Evolutionary conservation across 2,888 invertebrate species (phyloP).

Genomic region (Mythimna pallens): DNA sequence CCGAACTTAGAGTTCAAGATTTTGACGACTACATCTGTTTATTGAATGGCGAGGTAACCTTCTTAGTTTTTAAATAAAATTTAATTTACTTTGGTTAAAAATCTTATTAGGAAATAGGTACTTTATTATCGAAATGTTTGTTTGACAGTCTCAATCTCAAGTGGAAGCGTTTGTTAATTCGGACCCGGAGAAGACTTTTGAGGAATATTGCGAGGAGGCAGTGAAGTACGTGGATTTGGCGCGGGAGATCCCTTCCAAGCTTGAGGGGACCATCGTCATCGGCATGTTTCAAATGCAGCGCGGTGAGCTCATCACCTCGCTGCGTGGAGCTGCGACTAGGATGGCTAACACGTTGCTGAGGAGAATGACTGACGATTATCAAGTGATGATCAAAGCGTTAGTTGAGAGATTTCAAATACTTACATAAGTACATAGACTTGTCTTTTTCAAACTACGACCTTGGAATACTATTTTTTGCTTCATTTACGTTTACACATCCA

Average conservation of each 20-base stretch:
- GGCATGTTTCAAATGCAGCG: slow-evolving; percentile 97
- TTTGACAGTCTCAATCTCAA: slow-evolving; percentile 89
- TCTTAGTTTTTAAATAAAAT: not conserved
- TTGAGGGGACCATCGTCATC: slow-evolving; percentile 93
- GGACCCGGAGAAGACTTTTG: slow-evolving; percentile 91
- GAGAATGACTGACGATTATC: slow-evolving; percentile 95
- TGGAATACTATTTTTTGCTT: not conserved
- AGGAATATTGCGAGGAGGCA: slow-evolving; percentile 91
- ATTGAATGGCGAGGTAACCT: slow-evolving; percentile 92
- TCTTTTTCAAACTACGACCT: not conserved
- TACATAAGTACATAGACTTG: not conserved
- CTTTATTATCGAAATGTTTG: not conserved
- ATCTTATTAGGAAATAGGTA: not conserved
- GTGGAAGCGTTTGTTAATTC: slow-evolving; percentile 93
- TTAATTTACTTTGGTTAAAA: not conserved
- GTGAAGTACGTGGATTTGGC: slow-evolving; percentile 92
- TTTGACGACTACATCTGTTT: slow-evolving; percentile 95
- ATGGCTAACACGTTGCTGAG: slow-evolving; percentile 93
- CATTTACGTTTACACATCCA: too few relatives aligned
- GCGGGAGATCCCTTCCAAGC: slow-evolving; percentile 90
- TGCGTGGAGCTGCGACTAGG: slow-evolving; percentile 93
- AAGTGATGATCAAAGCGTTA: slow-evolving; percentile 94
- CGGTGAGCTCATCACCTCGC: slow-evolving; percentile 93
- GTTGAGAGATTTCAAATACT: slow-evolving; percentile 68
- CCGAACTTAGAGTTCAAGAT: slow-evolving; percentile 93